Conservation (phyloP, 2,113 vertebrate genomes). For the Nerophis ophidion region DNA sequence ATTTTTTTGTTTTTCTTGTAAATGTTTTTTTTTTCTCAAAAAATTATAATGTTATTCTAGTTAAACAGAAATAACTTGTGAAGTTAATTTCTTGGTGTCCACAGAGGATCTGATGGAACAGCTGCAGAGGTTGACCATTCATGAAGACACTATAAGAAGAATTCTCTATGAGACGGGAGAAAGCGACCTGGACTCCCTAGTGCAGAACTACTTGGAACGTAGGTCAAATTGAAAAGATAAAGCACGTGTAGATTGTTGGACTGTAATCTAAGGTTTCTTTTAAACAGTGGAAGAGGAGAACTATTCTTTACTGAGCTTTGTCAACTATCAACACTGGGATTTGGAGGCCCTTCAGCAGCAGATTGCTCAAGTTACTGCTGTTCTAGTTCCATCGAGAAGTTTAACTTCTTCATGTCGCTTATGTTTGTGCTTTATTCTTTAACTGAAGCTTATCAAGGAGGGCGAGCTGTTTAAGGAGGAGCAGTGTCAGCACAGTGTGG, state of each 20-base stretch:
- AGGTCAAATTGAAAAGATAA: not conserved
- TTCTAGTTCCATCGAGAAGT: not conserved
- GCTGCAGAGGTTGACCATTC: not conserved
- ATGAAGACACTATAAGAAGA: slow-evolving; percentile 1
- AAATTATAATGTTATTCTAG: no score
- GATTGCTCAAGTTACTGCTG: slow-evolving; percentile 17
- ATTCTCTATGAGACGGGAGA: slow-evolving; percentile 15
- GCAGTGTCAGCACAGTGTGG: slow-evolving; percentile 17
- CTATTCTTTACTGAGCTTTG: slow-evolving; percentile 20
- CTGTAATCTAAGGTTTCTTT: not conserved
- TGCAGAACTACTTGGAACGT: slow-evolving; percentile 21
- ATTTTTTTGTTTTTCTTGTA: no score
- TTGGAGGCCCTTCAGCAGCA: slow-evolving; percentile 1
- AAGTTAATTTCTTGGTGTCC: no score
- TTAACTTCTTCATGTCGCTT: not conserved
- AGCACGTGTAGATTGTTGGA: not conserved
- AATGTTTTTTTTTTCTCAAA: no score
- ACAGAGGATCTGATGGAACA: slow-evolving; percentile 2
- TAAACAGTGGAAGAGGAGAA: slow-evolving; percentile 25
- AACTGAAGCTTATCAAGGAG: slow-evolving; percentile 41
- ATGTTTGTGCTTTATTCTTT: not conserved
- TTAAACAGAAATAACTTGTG: no score
- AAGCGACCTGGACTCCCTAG: slow-evolving; percentile 4
- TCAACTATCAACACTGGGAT: slow-evolving; percentile 26
- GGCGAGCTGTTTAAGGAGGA: slow-evolving; percentile 33